phyloP scores from a whole-genome alignment of 2,797 vertebrate genomes.

The Diplodus sargus region DNA sequence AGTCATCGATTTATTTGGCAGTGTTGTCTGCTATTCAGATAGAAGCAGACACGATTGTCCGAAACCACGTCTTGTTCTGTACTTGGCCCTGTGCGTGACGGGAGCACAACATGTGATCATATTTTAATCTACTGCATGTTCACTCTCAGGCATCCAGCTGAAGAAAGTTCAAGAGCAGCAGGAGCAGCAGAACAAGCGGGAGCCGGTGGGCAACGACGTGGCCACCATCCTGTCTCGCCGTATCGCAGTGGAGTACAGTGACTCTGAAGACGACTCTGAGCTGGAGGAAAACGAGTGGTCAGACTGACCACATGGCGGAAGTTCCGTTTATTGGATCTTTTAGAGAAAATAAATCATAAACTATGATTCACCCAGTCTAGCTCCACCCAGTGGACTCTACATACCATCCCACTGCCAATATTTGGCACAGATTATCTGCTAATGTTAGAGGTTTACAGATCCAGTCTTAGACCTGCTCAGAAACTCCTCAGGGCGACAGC shows the following conservation, averaged over 20 bases:
- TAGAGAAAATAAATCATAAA: background rate
- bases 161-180: slow-evolving; percentile 96
- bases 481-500: no score
- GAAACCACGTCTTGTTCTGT: background rate
- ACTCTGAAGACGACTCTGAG: slow-evolving; percentile 95
- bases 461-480: no score
- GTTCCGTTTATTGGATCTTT: background rate
- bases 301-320: slow-evolving; percentile 81
- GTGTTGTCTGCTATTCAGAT: background rate
- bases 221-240: slow-evolving; percentile 96
- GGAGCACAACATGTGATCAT: background rate
- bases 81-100: background rate
- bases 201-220: slow-evolving; percentile 93
- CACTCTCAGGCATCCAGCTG: slow-evolving; percentile 91
- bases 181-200: slow-evolving; percentile 92
- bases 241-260: slow-evolving; percentile 95
- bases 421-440: no score
- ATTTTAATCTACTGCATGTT: slow-evolving; percentile 8
- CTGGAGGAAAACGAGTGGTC: slow-evolving; percentile 96
- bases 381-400: slow-evolving; percentile 48
- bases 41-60: background rate
- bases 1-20: slow-evolving; percentile 25
- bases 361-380: slow-evolving; percentile 20
- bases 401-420: background rate
- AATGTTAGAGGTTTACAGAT: no score